Percentiles rank a stretch among this genome's conserved stretches.
phyloP scores from a whole-genome alignment of 2,113 vertebrate species.

The cat (Felis catus) region F.catus_Fca126_mat1.0 CM031412.1:15733001-15733500 shows the following conservation, averaged over 20 bases:
- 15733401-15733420: neutral
- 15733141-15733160: neutral
- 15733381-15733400: neutral
- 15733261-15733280: neutral
- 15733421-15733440: constrained; percentile 4
- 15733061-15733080: neutral
- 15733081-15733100: neutral
- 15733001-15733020: neutral
- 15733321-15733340: neutral
- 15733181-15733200: neutral
- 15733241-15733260: neutral
- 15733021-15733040: neutral
- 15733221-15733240: constrained; percentile 4
- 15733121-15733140: neutral
- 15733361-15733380: neutral
- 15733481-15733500: neutral
- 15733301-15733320: neutral
- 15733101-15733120: neutral
- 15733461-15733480: neutral
- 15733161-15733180: neutral
- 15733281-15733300: neutral
- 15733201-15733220: neutral
- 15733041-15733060: neutral
- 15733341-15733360: neutral
- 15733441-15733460: neutral